Evolutionary conservation across 2,888 invertebrate genomes (phyloP).

Genomic region (Parascotia fuliginaria): DNA sequence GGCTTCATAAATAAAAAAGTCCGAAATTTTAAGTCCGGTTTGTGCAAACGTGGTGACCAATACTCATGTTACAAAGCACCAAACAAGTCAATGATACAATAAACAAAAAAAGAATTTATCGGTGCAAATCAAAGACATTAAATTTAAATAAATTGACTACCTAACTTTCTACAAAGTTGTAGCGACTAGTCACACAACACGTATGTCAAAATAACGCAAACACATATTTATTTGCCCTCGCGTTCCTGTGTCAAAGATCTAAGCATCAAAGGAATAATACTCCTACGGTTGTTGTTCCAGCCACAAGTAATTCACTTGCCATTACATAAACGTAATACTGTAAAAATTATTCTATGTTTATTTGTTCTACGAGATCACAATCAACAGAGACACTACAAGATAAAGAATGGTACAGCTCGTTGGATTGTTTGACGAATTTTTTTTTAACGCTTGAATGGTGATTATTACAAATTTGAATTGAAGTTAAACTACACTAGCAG

Average conservation of each 20-base stretch:
- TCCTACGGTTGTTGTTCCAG: slow-evolving; percentile 33
- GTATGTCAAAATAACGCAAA: slow-evolving; percentile 17
- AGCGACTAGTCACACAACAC: background rate
- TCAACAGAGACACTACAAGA: slow-evolving; percentile 28
- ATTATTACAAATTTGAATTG: too few relatives aligned
- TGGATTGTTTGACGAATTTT: slow-evolving; percentile 20
- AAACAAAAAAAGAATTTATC: background rate
- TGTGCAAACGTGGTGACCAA: too few relatives aligned
- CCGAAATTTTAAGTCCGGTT: too few relatives aligned
- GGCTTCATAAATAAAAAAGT: too few relatives aligned
- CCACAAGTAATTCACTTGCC: slow-evolving; percentile 41
- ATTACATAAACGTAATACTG: slow-evolving; percentile 37
- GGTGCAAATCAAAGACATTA: too few relatives aligned
- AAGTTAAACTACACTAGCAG: too few relatives aligned
- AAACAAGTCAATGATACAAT: background rate
- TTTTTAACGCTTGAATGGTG: background rate
- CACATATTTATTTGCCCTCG: slow-evolving; percentile 21
- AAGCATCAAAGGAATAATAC: slow-evolving; percentile 40
- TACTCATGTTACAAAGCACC: too few relatives aligned
- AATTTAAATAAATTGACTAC: background rate
- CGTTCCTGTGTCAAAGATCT: slow-evolving; percentile 37
- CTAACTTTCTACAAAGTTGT: background rate
- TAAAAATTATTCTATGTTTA: slow-evolving; percentile 51
- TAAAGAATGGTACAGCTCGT: slow-evolving; percentile 21
- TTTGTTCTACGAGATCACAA: slow-evolving; percentile 35